A percentile compares a stretch with the other conserved stretches of the same genome.
phyloP scores from a whole-genome alignment of 92 coral and sea anemone species.

The Heliopora coerulea region DNA sequence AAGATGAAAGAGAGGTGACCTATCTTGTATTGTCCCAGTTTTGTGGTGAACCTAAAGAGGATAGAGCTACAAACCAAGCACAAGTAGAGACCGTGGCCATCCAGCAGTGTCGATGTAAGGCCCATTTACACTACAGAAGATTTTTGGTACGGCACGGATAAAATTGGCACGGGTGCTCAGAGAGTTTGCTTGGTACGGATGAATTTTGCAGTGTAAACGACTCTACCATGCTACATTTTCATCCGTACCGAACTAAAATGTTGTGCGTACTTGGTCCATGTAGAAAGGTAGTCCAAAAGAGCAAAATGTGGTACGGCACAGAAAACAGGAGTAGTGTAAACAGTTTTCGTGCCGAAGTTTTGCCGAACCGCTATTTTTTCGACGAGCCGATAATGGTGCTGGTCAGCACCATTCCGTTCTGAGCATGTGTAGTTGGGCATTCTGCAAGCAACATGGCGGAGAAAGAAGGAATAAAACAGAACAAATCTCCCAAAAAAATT shows the following conservation, averaged over 20 bases:
- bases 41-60: too few species aligned
- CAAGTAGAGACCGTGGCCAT: too few species aligned
- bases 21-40: too few species aligned
- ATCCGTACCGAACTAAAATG: constrained; percentile 49
- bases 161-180: constrained; percentile 29
- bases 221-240: constrained; percentile 30
- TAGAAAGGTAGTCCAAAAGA: constrained; percentile 46
- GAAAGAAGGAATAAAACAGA: not conserved
- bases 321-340: constrained; percentile 50
- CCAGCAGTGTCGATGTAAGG: too few species aligned
- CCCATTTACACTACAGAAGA: constrained; percentile 37
- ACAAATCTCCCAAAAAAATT: not conserved
- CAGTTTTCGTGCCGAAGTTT: constrained; percentile 37
- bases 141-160: constrained; percentile 35
- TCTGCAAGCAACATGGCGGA: not conserved
- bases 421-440: not conserved
- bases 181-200: not conserved
- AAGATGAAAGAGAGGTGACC: too few species aligned
- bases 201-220: constrained; percentile 47
- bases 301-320: constrained; percentile 47
- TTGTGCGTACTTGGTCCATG: constrained; percentile 51
- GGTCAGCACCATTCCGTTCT: constrained; percentile 38
- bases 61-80: too few species aligned
- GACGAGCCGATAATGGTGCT: constrained; percentile 35
- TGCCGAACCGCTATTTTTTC: constrained; percentile 43